phyloP scores from a whole-genome alignment of 2,113 vertebrate species.

The Panurus biarmicus region DNA sequence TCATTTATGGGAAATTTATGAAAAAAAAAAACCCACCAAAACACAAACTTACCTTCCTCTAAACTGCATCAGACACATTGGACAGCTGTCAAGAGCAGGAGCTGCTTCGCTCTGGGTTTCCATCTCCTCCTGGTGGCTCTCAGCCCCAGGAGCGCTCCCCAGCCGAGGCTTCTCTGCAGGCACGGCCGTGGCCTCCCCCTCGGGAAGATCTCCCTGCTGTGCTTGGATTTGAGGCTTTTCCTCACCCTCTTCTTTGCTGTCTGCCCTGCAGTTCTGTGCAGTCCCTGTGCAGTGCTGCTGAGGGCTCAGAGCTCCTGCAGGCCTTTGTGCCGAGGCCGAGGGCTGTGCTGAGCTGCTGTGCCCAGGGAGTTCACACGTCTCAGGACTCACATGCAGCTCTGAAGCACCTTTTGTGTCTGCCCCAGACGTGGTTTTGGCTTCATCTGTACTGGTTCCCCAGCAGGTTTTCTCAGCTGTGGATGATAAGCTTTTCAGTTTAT shows the following conservation, averaged over 20 bases:
- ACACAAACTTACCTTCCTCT: slow-evolving; percentile 69
- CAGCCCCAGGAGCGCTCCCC: fast-evolving
- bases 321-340: not conserved
- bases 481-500: not conserved
- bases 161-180: not conserved
- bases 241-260: fast-evolving
- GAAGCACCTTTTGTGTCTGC: not conserved
- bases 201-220: not conserved
- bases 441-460: not conserved
- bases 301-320: not conserved
- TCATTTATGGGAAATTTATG: not conserved
- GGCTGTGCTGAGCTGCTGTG: not conserved
- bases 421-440: not conserved
- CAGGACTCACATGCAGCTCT: not conserved
- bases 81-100: slow-evolving; percentile 71
- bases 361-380: fast-evolving
- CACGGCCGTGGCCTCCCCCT: fast-evolving
- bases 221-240: not conserved
- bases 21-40: not conserved
- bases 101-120: not conserved
- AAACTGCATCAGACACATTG: slow-evolving; percentile 79
- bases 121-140: not conserved
- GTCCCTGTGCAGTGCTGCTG: not conserved
- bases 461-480: not conserved
- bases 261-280: not conserved